Conservation (phyloP, 2,888 invertebrate species). For the Tethea ocularis region DNA sequence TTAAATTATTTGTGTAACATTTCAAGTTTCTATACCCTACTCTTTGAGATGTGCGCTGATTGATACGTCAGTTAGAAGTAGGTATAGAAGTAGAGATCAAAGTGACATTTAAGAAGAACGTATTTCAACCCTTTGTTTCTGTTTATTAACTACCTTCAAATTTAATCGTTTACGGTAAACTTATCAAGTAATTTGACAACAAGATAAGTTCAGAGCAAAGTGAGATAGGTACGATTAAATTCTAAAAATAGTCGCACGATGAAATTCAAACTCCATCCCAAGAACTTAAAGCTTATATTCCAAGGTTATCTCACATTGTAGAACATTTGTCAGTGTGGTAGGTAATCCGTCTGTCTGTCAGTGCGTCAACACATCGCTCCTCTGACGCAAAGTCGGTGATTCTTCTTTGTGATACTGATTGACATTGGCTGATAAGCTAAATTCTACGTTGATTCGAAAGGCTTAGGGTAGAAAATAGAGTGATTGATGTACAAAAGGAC, state of each 20-base stretch:
- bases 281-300: constrained; percentile 37
- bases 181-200: not conserved
- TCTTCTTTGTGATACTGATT: constrained; percentile 71
- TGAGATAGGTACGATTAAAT: constrained; percentile 10
- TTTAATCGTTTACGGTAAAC: not conserved
- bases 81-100: too few relatives aligned
- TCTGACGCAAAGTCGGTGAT: constrained; percentile 62
- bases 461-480: constrained; percentile 55
- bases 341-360: constrained; percentile 73
- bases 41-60: too few relatives aligned
- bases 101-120: too few relatives aligned
- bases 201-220: not conserved
- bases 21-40: too few relatives aligned
- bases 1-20: too few relatives aligned
- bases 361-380: constrained; percentile 59
- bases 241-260: too few relatives aligned
- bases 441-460: constrained; percentile 57
- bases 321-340: constrained; percentile 63
- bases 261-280: constrained; percentile 33
- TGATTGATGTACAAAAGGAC: constrained; percentile 55
- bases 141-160: not conserved
- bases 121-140: not conserved
- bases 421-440: constrained; percentile 69
- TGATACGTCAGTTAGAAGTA: too few relatives aligned
- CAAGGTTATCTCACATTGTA: constrained; percentile 30